phyloP scores from a whole-genome alignment of 2,888 invertebrate genomes.

The Metallyticus violacea region DNA sequence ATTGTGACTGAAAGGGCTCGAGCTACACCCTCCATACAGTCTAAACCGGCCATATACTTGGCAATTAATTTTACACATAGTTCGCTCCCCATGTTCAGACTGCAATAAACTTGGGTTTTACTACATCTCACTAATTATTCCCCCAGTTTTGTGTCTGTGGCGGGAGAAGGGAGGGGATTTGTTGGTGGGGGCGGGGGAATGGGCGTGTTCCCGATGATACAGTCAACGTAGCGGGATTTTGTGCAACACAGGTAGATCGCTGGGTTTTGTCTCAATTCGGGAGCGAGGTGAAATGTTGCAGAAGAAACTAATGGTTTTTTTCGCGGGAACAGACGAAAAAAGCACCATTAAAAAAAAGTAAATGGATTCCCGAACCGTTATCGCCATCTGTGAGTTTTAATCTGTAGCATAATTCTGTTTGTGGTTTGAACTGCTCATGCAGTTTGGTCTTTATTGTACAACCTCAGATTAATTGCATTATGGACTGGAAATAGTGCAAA shows the following conservation, averaged over 20 bases:
- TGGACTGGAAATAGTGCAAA: background rate
- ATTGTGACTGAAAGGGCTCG: background rate
- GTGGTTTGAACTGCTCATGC: background rate
- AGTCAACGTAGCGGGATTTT: background rate
- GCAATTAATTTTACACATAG: conserved; percentile 1
- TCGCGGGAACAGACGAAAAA: background rate
- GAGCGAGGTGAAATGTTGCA: background rate
- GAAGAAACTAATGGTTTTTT: background rate
- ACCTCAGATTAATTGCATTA: background rate
- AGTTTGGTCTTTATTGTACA: background rate
- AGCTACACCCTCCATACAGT: background rate
- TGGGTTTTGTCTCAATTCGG: background rate
- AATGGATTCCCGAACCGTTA: background rate
- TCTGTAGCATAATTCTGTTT: background rate
- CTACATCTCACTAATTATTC: background rate
- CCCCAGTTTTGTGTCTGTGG: background rate
- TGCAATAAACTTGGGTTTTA: conserved; percentile 11
- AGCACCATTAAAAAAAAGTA: background rate
- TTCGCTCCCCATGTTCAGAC: background rate
- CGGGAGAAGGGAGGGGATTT: background rate
- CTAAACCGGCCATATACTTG: background rate
- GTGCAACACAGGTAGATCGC: background rate
- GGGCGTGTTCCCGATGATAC: background rate
- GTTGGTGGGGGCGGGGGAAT: background rate
- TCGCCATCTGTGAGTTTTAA: background rate